phyloP scores from a whole-genome alignment of 92 coral and sea anemone genomes.

The Parazoanthus swiftii region DNA sequence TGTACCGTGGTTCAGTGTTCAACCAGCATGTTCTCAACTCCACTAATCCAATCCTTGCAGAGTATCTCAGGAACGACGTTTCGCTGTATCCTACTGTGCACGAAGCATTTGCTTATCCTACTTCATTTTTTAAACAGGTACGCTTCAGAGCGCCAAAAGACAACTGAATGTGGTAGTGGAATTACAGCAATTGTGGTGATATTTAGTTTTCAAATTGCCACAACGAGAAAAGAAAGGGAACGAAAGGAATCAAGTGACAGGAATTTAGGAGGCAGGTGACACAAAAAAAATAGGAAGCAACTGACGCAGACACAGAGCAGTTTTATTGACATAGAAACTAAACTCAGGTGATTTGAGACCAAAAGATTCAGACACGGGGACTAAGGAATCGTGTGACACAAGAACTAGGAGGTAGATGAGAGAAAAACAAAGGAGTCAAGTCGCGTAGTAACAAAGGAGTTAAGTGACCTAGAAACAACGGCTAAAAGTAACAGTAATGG shows the following conservation, averaged over 20 bases:
- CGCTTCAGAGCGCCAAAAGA: not conserved
- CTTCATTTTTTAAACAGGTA: constrained; percentile 82
- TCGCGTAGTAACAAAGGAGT: not conserved
- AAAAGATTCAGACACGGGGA: too few relatives aligned
- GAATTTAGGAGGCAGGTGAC: not conserved
- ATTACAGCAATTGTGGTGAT: not conserved
- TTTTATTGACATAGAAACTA: too few relatives aligned
- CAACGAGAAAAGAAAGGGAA: not conserved
- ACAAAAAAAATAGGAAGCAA: not conserved
- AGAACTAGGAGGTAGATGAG: too few relatives aligned
- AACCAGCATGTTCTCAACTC: constrained; percentile 36
- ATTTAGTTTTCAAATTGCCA: too few relatives aligned
- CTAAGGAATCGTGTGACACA: too few relatives aligned
- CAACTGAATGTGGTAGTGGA: not conserved
- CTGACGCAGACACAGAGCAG: not conserved
- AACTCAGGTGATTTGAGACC: too few relatives aligned
- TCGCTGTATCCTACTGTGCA: constrained; percentile 39
- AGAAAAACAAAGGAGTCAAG: not conserved
- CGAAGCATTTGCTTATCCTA: constrained; percentile 59
- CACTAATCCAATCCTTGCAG: constrained; percentile 60
- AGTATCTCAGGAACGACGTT: constrained; percentile 34
- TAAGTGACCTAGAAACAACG: not conserved
- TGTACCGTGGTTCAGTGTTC: constrained; percentile 50
- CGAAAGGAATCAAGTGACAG: not conserved
- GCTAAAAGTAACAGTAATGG: too few relatives aligned